phyloP scores from a whole-genome alignment of 2,888 invertebrate species.

The Listrodromus nycthemerus region DNA sequence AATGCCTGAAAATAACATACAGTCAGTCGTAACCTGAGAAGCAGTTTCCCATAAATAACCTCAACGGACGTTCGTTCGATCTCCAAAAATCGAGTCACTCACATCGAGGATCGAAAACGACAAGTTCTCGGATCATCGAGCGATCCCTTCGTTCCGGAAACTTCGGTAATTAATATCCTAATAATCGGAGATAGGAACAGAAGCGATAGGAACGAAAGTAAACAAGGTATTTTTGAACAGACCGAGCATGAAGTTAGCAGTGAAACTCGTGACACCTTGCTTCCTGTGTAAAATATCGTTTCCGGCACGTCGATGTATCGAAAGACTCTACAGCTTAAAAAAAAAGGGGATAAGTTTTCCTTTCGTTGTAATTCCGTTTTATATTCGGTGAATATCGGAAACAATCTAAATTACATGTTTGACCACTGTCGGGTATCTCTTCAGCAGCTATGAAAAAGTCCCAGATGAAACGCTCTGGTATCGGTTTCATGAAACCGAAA shows the following conservation, averaged over 20 bases:
- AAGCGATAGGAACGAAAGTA: neutral
- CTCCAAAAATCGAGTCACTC: constrained; percentile 1
- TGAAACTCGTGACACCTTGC: neutral
- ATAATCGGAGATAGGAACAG: neutral
- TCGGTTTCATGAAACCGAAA: constrained; percentile 38
- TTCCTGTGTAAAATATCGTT: neutral
- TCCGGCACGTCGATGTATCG: neutral
- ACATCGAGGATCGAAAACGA: constrained; percentile 6
- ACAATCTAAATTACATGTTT: neutral
- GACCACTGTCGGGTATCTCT: neutral
- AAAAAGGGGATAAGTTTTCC: neutral
- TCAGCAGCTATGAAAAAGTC: constrained; percentile 49
- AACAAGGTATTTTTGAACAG: constrained; percentile 16
- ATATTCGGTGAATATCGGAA: neutral
- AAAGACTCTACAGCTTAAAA: neutral
- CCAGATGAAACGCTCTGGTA: constrained; percentile 43
- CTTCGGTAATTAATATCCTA: neutral
- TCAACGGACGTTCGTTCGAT: constrained; percentile 30
- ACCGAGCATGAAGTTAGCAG: constrained; percentile 7
- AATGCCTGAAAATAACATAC: constrained; percentile 9
- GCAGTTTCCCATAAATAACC: constrained; percentile 40
- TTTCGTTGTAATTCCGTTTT: neutral
- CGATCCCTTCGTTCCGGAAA: neutral
- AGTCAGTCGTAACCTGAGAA: neutral
- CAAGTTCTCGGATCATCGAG: neutral